Evolutionary conservation across 2,888 invertebrate genomes (phyloP).

Genomic region (Nudaria mundana): DNA sequence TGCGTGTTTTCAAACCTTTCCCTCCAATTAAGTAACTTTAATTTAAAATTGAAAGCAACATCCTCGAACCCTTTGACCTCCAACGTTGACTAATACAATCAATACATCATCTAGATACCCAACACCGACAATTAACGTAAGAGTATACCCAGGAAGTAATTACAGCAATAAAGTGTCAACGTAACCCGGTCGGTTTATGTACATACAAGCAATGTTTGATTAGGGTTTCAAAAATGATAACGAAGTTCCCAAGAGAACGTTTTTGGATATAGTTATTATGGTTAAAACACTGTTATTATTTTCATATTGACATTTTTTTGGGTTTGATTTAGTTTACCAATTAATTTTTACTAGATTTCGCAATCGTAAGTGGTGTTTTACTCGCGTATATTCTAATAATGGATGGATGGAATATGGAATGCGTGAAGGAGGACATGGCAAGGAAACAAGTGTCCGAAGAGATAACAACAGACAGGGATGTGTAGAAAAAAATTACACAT

Average conservation of each 20-base stretch:
- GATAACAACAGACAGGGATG: no score
- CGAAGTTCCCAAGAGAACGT: constrained; percentile 37
- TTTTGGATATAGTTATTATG: constrained; percentile 17
- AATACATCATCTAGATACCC: constrained; percentile 55
- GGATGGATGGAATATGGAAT: no score
- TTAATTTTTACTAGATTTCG: no score
- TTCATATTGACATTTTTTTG: constrained; percentile 8
- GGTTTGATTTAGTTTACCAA: not conserved
- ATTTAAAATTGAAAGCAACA: no score
- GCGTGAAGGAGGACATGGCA: no score
- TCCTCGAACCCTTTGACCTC: constrained; percentile 33
- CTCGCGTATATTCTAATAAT: no score
- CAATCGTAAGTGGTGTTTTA: no score
- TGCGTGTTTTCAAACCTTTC: no score
- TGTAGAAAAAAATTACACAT: no score
- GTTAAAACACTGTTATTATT: constrained; percentile 16
- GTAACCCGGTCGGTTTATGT: constrained; percentile 41
- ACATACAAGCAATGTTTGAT: constrained; percentile 56
- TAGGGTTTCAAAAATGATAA: constrained; percentile 45
- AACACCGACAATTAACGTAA: constrained; percentile 50
- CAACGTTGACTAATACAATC: constrained; percentile 52
- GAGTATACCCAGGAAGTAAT: constrained; percentile 51
- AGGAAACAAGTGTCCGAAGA: no score
- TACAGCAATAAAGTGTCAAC: constrained; percentile 50
- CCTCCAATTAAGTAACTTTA: no score